Evolutionary conservation across 2,113 vertebrate species (phyloP).

Genomic region (Heteronetta atricapilla): DNA sequence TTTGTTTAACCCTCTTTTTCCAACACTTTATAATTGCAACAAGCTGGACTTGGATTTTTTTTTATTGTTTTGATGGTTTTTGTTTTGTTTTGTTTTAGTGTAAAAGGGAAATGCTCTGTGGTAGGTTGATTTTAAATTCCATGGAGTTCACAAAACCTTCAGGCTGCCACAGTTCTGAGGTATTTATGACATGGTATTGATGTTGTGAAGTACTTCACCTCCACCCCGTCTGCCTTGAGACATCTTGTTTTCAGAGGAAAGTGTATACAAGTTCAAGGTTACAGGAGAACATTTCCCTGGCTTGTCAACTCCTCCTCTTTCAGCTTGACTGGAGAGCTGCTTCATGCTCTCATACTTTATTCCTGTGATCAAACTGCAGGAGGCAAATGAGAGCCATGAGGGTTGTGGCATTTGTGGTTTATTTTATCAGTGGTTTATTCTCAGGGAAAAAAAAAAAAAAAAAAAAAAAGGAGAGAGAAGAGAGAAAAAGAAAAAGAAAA

Average conservation of each 20-base stretch:
- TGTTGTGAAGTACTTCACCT: slow-evolving; percentile 68
- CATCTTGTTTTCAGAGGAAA: slow-evolving; percentile 68
- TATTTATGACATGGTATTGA: slow-evolving; percentile 70
- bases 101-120: neutral
- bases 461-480: neutral
- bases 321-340: slow-evolving; percentile 51
- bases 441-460: too few species aligned
- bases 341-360: slow-evolving; percentile 39
- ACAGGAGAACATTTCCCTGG: slow-evolving; percentile 50
- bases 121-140: slow-evolving; percentile 64
- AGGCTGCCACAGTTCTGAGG: slow-evolving; percentile 56
- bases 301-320: slow-evolving; percentile 64
- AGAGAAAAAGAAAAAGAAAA: too few species aligned
- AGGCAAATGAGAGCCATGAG: slow-evolving; percentile 51
- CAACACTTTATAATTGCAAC: slow-evolving; percentile 32
- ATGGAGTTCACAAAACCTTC: slow-evolving; percentile 53
- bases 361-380: slow-evolving; percentile 51
- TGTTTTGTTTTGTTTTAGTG: too few species aligned
- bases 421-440: slow-evolving; percentile 24
- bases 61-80: neutral
- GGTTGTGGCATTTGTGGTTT: slow-evolving; percentile 39
- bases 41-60: neutral
- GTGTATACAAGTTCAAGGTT: slow-evolving; percentile 73
- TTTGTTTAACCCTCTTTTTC: slow-evolving; percentile 36
- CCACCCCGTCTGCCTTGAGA: slow-evolving; percentile 66